A percentile compares a stretch with the other conserved stretches of the same genome.
Evolutionary conservation across 2,797 vertebrate species (phyloP).

Genomic region (Sebastes glaucus): DNA sequence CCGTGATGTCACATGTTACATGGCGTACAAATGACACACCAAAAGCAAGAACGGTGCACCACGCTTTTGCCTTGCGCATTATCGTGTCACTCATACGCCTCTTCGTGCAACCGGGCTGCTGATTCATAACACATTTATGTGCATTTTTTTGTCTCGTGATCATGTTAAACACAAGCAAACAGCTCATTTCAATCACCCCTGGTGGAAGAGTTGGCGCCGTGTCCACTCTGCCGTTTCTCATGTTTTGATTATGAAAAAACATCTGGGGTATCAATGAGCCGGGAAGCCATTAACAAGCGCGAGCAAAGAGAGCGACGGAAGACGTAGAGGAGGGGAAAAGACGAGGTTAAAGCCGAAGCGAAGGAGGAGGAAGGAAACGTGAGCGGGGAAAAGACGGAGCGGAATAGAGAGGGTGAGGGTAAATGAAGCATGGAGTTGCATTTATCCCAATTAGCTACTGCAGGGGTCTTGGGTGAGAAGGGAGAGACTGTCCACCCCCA

Average conservation of each 20-base stretch:
- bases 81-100: neutral
- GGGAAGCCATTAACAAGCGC: constrained; percentile 77
- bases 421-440: constrained; percentile 82
- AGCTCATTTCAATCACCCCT: constrained; percentile 56
- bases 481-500: constrained; percentile 79
- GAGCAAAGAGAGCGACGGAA: constrained; percentile 32
- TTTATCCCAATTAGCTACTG: constrained; percentile 85
- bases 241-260: constrained; percentile 79
- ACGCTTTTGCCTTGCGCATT: no score
- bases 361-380: constrained; percentile 29
- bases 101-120: neutral
- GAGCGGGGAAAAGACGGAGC: constrained; percentile 40
- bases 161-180: constrained; percentile 51
- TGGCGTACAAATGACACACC: neutral
- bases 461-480: constrained; percentile 76
- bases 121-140: neutral
- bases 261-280: constrained; percentile 80
- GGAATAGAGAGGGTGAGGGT: constrained; percentile 60
- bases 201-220: constrained; percentile 31
- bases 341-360: constrained; percentile 37
- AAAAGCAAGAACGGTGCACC: neutral
- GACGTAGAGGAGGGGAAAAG: constrained; percentile 28
- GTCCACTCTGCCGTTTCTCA: constrained; percentile 68
- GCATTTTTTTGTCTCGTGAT: constrained; percentile 10
- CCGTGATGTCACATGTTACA: neutral